phyloP scores from a whole-genome alignment of 2,888 invertebrate species.

The Cremastinae sp. region DNA sequence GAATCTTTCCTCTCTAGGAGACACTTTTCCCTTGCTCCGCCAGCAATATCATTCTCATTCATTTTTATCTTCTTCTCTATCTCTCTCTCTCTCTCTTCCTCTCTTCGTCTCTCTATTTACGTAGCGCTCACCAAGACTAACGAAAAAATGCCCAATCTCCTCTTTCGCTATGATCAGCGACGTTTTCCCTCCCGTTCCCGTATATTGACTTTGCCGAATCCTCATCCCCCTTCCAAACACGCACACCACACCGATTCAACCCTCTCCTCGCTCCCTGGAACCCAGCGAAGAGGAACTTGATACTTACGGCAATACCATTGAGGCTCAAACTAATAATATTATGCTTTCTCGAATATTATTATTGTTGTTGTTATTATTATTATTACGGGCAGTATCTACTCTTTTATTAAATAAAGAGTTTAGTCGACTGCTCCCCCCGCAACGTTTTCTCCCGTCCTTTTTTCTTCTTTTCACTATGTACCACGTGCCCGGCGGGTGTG shows the following conservation, averaged over 20 bases:
- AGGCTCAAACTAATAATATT: constrained; percentile 59
- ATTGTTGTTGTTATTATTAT: constrained; percentile 47
- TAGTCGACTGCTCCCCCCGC: constrained; percentile 16
- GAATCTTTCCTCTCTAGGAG: constrained; percentile 47
- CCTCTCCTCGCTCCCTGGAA: constrained; percentile 11
- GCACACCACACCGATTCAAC: constrained; percentile 4
- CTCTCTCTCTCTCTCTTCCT: constrained; percentile 14
- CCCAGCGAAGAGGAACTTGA: constrained; percentile 42
- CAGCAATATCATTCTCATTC: constrained; percentile 70
- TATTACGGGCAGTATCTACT: constrained; percentile 47
- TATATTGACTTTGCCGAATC: constrained; percentile 61
- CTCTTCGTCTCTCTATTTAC: constrained; percentile 10
- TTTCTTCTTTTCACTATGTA: background rate
- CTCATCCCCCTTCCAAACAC: constrained; percentile 31
- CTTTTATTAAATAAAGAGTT: constrained; percentile 57
- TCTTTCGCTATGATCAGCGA: constrained; percentile 67
- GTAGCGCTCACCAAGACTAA: no score
- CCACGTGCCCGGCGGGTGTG: background rate
- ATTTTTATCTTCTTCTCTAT: constrained; percentile 66
- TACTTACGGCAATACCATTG: constrained; percentile 53
- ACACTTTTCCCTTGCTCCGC: constrained; percentile 50
- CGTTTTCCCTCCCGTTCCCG: constrained; percentile 60
- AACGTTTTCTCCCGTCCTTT: constrained; percentile 17
- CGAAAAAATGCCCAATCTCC: constrained; percentile 57
- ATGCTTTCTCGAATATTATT: constrained; percentile 53